Base-by-base conservation (phyloP, 2,888 invertebrate species). In the Sepiola atlantica region DNA sequence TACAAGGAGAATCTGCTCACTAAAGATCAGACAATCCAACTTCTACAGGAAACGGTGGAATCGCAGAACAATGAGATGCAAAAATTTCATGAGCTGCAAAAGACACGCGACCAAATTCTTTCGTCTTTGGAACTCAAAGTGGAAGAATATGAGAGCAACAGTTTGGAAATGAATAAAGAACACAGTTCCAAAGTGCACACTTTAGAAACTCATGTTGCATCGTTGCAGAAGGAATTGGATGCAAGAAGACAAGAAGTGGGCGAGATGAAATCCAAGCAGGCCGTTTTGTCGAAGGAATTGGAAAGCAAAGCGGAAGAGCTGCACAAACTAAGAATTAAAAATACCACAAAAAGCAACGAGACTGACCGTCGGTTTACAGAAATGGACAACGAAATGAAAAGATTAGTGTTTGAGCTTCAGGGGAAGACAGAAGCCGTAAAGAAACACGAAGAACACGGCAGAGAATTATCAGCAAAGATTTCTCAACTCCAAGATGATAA, bases 141-240 rank as follows among this genome's bases (percentile, higher is more conserved):
- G 32, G 96, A 96, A 94, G 95, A 96, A 93, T 94, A 95, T 93
- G 96, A 98, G 98, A 96, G 98, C 98, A 97, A 98, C 98, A 95
- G 98, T 98, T 95, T 98, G 98, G 93, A 96, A 61, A 93, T 96
- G 54, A 95, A 94, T 55, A 96, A 96, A 92, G 95, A 95, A 32
- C 95, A 96, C 94, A 95, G 95, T 90, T 94, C 95, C 24, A 96
- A 96, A 94, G 96, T 96, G 0, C 98, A 98, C n/a, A 54, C 91
- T 91, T 77, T 94, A 20, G 77, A 90, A 61, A 93, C 91, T 14
- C 55, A 95, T 45, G 35, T 55, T 32, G 94, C 94, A 94, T 14
- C 90, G 12, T 54, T 95, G 55, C 94, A 94, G 92, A 45, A 91
- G 77, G 94, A 94, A 45, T 35, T 93, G 94, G 94, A 94, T 45